Base-by-base conservation (phyloP, 2,113 vertebrate genomes). In the Podarcis cretensis region DNA sequence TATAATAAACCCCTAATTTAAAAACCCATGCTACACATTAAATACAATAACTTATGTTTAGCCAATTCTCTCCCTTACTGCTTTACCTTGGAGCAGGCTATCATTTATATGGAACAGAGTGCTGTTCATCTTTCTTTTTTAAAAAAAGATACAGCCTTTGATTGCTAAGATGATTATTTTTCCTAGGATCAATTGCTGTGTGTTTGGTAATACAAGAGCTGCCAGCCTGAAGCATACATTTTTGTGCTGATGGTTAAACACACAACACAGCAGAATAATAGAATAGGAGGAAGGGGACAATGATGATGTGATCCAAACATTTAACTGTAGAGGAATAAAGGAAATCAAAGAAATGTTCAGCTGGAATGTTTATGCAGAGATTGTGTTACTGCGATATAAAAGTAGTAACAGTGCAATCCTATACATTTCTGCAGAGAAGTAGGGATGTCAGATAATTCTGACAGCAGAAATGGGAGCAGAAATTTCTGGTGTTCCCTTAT, bases 91-190 rank as follows among this genome's bases (percentile, higher is more conserved):
- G 7, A 89, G 27, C 6, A 82, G 68, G 13, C 76, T 84, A 86
- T 71, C 43, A 54, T 87, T 87, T 87, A 77, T 84, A 71, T 0
- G 48, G 48, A 23, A 79, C 35, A 35, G 6, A 66, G 57, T 35
- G 23, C 23, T 68, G n/a, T 84, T 88, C 68, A 75, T 89, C 9
- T 79, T 0, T 1, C 59, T 27, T 89, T 48, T 13, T 16, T 40
- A 81, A 54, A 74, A n/a, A 27, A 6, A 2, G 76, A 1, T 21
- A 6, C 40, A 83, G 63, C 12, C 40, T 91, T 85, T 88, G 78
- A 88, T 82, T 82, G 8, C 59, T 6, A 5, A 12, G 81, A 86
- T 88, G 3, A n/a, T 84, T 90, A 37, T 87, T 93, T 93, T 91
- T 40, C 27, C 40, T 59, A 69, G 5, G 35, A 93, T 68, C 25